Evolutionary conservation across 1,140 invertebrate species (phyloP).

Genomic region (Homalodisca vitripennis): DNA sequence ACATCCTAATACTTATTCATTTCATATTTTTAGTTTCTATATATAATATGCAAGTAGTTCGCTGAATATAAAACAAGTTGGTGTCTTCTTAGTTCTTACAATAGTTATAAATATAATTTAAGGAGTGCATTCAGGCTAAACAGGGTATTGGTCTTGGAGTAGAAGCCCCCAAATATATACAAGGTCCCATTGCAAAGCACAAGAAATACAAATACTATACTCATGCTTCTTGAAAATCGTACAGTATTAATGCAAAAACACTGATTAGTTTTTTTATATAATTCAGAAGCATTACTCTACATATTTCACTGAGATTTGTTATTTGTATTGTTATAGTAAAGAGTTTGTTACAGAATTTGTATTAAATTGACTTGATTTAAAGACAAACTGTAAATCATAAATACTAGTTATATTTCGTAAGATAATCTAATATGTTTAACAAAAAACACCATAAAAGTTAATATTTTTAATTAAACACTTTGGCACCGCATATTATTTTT

Average conservation of each 20-base stretch:
- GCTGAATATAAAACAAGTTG: conserved; percentile 19
- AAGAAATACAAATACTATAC: conserved; percentile 6
- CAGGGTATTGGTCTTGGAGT: not conserved
- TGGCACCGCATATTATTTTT: too few species aligned
- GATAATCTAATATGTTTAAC: not conserved
- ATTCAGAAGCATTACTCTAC: too few species aligned
- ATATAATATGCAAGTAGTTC: not conserved
- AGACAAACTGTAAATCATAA: too few species aligned
- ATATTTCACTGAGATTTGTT: too few species aligned
- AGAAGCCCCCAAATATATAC: not conserved
- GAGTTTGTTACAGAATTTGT: too few species aligned
- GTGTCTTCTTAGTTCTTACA: conserved; percentile 16
- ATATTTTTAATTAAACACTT: too few species aligned
- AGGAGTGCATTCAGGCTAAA: not conserved
- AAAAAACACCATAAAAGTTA: not conserved
- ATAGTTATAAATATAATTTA: conserved; percentile 12
- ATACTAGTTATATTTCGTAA: too few species aligned
- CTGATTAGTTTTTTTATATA: conserved; percentile 11
- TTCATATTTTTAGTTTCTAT: not conserved
- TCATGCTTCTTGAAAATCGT: not conserved
- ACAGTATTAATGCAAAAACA: conserved; percentile 14
- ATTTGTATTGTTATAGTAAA: too few species aligned
- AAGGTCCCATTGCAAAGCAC: conserved; percentile 19
- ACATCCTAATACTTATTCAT: not conserved
- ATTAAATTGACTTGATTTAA: too few species aligned